These are phyloP conservation scores for Drosophila bunnanda DNA, from an alignment of 2,888 invertebrate genomes.

Conservation along the genomic window DNA sequence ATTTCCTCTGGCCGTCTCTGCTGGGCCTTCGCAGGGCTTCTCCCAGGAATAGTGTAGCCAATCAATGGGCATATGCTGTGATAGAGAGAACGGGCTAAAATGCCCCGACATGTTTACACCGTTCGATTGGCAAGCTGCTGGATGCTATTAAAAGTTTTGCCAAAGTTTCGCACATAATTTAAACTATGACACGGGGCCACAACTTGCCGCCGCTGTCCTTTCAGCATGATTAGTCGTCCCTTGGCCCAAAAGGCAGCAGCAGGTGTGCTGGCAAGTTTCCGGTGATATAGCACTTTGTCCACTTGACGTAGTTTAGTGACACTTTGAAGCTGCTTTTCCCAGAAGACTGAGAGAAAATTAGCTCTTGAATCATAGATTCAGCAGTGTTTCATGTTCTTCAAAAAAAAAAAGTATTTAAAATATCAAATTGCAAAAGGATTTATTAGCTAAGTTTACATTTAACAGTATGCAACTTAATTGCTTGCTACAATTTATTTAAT, in stretches of 20 bases:
- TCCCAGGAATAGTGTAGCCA: slow-evolving; percentile 63
- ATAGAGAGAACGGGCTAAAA: slow-evolving; percentile 10
- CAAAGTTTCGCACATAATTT: slow-evolving; percentile 77
- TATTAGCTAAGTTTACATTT: background rate
- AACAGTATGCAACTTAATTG: no score
- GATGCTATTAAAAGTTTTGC: slow-evolving; percentile 77
- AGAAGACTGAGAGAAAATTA: background rate
- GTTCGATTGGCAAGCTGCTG: slow-evolving; percentile 53
- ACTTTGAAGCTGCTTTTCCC: slow-evolving; percentile 4
- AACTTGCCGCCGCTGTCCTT: slow-evolving; percentile 34
- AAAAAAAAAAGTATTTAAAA: background rate
- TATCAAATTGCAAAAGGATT: background rate
- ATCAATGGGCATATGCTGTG: slow-evolving; percentile 71
- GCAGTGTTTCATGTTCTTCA: background rate
- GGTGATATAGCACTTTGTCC: slow-evolving; percentile 65
- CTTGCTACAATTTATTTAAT: background rate
- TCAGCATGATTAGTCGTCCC: slow-evolving; percentile 65
- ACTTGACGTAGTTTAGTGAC: slow-evolving; percentile 41
- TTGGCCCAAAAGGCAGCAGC: slow-evolving; percentile 28
- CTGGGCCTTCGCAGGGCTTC: background rate
- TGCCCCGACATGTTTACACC: slow-evolving; percentile 50
- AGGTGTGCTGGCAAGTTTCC: slow-evolving; percentile 46
- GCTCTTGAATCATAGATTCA: background rate
- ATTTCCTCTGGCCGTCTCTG: slow-evolving; percentile 7
- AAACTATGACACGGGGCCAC: slow-evolving; percentile 63